Conservation (phyloP, 2,113 vertebrate genomes). For the Anser cygnoides region DNA sequence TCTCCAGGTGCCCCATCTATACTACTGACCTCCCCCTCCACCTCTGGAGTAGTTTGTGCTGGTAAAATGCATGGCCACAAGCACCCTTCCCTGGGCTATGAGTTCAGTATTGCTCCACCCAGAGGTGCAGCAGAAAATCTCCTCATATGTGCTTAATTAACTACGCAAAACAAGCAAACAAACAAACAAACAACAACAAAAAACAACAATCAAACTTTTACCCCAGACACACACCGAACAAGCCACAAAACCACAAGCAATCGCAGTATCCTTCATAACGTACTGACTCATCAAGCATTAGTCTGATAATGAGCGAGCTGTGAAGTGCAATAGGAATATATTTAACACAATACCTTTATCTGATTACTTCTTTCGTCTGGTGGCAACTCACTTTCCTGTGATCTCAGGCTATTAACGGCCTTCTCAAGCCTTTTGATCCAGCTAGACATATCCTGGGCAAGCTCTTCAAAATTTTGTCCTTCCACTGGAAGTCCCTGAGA, state of each 20-base stretch:
- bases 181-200: neutral
- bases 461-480: conserved; percentile 63
- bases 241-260: neutral
- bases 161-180: neutral
- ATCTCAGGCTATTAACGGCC: conserved; percentile 66
- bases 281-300: neutral
- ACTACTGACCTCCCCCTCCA: neutral
- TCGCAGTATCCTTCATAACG: neutral
- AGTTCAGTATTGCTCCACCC: neutral
- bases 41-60: neutral
- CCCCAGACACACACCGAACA: neutral
- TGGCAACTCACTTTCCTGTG: conserved; percentile 61
- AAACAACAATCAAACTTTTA: neutral
- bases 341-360: conserved; percentile 72
- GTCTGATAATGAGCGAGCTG: neutral
- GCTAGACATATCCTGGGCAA: conserved; percentile 63
- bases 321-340: neutral
- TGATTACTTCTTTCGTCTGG: conserved; percentile 64
- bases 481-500: conserved; percentile 13
- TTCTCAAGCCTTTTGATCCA: conserved; percentile 75
- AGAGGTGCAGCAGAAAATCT: neutral
- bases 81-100: neutral
- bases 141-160: fast-evolving
- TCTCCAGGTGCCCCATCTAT: neutral
- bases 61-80: neutral